A percentile compares a stretch with the other conserved stretches of the same genome.
Conservation (phyloP, 2,888 invertebrate species). For the Pyralis farinalis region DNA sequence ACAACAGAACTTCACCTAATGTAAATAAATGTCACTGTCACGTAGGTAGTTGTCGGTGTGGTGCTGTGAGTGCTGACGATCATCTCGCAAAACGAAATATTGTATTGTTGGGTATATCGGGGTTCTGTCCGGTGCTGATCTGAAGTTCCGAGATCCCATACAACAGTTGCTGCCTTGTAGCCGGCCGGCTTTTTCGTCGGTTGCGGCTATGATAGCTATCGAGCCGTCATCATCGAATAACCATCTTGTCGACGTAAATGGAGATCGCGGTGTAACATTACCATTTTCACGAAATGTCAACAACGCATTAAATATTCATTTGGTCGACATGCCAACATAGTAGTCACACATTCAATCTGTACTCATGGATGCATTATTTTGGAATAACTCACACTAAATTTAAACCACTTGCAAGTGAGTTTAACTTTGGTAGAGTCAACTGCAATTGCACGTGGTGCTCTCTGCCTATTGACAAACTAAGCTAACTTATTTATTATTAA, state of each 20-base stretch:
- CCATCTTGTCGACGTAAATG: slow-evolving; percentile 44
- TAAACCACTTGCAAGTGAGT: no score
- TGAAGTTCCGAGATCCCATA: slow-evolving; percentile 58
- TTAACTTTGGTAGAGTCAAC: no score
- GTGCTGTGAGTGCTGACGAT: slow-evolving; percentile 56
- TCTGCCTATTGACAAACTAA: no score
- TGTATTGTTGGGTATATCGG: slow-evolving; percentile 65
- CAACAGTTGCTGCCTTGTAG: slow-evolving; percentile 29
- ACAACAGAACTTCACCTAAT: slow-evolving; percentile 59
- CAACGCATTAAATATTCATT: slow-evolving; percentile 52
- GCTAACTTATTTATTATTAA: no score
- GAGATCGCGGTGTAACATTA: slow-evolving; percentile 52
- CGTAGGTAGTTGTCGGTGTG: slow-evolving; percentile 59
- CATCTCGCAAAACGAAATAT: slow-evolving; percentile 60
- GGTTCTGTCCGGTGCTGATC: slow-evolving; percentile 51
- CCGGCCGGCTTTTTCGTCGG: slow-evolving; percentile 47
- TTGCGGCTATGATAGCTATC: slow-evolving; percentile 35
- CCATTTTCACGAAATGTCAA: slow-evolving; percentile 54
- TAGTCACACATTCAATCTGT: background rate
- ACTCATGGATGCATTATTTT: background rate
- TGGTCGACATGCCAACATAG: slow-evolving; percentile 31
- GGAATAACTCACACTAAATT: no score
- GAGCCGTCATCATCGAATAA: slow-evolving; percentile 43
- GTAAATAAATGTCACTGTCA: slow-evolving; percentile 64
- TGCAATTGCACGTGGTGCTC: no score